Evolutionary conservation across 2,888 invertebrate species (phyloP).

Genomic region (Drosophila melanosoma): DNA sequence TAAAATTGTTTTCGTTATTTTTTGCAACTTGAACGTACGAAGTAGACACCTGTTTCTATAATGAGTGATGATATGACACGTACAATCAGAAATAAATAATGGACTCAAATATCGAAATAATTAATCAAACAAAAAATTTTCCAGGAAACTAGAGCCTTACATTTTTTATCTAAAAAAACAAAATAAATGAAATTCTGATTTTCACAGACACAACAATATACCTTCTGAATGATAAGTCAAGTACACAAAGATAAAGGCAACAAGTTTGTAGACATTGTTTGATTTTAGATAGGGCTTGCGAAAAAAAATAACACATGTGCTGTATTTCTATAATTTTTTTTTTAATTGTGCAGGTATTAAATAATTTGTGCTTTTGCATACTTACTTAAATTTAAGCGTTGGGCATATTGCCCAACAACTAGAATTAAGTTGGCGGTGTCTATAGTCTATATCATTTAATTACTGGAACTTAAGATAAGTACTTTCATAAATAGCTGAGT

Average conservation of each 20-base stretch:
- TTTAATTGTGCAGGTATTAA: background rate
- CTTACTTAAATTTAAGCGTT: background rate
- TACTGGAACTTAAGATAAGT: slow-evolving; percentile 12
- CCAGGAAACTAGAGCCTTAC: background rate
- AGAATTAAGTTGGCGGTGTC: background rate
- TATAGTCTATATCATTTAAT: too few relatives aligned
- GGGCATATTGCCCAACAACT: background rate
- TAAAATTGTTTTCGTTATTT: background rate
- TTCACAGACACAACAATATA: too few relatives aligned
- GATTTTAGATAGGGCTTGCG: background rate
- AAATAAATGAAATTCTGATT: too few relatives aligned
- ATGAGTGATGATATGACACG: too few relatives aligned
- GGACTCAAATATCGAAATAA: background rate
- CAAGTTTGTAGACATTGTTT: background rate
- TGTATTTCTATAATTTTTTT: background rate
- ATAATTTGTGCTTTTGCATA: too few relatives aligned
- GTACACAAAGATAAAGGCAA: too few relatives aligned
- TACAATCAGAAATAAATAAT: background rate
- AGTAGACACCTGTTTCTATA: too few relatives aligned
- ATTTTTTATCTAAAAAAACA: too few relatives aligned
- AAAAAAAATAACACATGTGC: background rate
- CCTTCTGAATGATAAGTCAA: too few relatives aligned
- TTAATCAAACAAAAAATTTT: background rate
- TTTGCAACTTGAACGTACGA: background rate
- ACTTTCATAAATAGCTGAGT: slow-evolving; percentile 6